Evolutionary conservation across 2,113 vertebrate genomes (phyloP).

Genomic region (Ginglymostoma cirratum): DNA sequence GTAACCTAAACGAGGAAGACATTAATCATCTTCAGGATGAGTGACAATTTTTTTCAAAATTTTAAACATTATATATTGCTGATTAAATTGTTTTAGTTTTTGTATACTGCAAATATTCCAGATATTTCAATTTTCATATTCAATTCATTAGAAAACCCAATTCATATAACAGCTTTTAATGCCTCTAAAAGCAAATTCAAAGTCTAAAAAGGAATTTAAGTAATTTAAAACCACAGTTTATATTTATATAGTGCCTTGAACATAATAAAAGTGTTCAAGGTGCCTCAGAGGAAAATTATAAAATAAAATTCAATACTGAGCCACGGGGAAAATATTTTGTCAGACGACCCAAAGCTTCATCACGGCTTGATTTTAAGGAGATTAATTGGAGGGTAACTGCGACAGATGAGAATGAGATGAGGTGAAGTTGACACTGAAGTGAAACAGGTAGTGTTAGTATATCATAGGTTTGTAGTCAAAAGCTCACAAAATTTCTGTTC

Average conservation of each 20-base stretch:
- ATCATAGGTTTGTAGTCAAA: not conserved
- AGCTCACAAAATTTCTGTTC: not conserved
- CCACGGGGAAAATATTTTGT: not conserved
- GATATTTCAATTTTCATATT: not conserved
- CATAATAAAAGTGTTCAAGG: too few species aligned
- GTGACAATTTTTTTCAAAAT: not conserved
- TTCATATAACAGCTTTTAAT: not conserved
- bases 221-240: too few species aligned
- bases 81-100: too few species aligned
- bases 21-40: not conserved
- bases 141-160: not conserved
- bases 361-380: not conserved
- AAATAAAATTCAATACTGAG: not conserved
- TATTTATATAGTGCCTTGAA: too few species aligned
- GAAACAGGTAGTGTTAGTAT: not conserved
- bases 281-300: not conserved
- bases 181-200: too few species aligned
- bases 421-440: not conserved
- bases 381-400: not conserved
- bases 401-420: not conserved
- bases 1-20: conserved; percentile 43
- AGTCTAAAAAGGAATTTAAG: too few species aligned
- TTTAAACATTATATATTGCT: not conserved
- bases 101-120: not conserved
- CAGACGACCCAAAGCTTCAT: not conserved